Percentiles rank a stretch among this genome's conserved stretches.
phyloP scores from a whole-genome alignment of 2,113 vertebrate species.

The Hippocampus comes region DNA sequence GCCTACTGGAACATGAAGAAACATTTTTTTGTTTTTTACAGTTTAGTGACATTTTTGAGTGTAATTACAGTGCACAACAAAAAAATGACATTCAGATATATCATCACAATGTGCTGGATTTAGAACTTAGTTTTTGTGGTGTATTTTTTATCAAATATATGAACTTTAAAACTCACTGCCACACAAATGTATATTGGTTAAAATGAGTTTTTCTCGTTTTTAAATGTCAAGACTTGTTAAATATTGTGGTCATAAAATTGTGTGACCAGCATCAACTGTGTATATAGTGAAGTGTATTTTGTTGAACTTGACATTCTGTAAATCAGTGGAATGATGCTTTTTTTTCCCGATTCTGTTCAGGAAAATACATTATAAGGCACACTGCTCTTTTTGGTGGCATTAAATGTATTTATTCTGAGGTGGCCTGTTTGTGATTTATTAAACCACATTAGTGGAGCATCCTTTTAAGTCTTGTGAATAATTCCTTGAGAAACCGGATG shows the following conservation, averaged over 20 bases:
- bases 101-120: constrained; percentile 9
- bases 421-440: not conserved
- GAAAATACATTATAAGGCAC: constrained; percentile 4
- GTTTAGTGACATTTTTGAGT: constrained; percentile 5
- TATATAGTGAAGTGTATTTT: constrained; percentile 25
- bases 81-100: not conserved
- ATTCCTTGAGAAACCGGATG: too few species aligned
- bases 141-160: not conserved
- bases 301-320: constrained; percentile 14
- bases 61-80: constrained; percentile 15
- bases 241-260: not conserved
- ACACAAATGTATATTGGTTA: constrained; percentile 27
- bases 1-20: not conserved
- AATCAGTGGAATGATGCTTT: constrained; percentile 16
- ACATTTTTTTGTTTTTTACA: constrained; percentile 24
- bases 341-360: constrained; percentile 2
- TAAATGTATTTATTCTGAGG: constrained; percentile 38
- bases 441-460: not conserved
- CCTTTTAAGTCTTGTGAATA: not conserved
- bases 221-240: not conserved
- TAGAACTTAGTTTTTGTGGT: not conserved
- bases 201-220: not conserved
- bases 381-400: constrained; percentile 36
- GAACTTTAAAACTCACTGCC: constrained; percentile 4
- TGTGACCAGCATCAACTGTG: constrained; percentile 10